Conservation (phyloP, 2,888 invertebrate genomes). For the Meganola albula region DNA sequence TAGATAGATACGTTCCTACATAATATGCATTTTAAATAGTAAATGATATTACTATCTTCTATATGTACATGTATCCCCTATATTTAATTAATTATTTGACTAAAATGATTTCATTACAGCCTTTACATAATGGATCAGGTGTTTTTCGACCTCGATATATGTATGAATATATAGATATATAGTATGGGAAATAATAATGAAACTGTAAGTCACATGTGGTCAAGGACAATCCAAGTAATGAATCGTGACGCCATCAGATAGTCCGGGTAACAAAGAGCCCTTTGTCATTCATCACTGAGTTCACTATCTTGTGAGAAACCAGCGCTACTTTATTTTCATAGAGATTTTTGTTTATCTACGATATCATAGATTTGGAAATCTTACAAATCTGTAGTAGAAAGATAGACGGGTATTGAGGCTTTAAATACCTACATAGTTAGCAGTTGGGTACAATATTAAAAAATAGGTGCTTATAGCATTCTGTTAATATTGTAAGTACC, state of each 20-base stretch:
- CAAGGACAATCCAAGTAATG: constrained; percentile 18
- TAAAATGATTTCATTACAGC: not conserved
- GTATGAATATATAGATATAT: constrained; percentile 1
- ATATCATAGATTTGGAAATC: too few relatives aligned
- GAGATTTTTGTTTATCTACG: too few relatives aligned
- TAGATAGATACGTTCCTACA: not conserved
- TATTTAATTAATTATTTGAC: not conserved
- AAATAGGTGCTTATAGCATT: too few relatives aligned
- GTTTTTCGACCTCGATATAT: constrained; percentile 7
- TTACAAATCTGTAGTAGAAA: too few relatives aligned
- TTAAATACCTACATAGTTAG: too few relatives aligned
- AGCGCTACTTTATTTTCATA: too few relatives aligned
- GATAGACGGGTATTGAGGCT: too few relatives aligned
- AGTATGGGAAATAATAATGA: constrained; percentile 8
- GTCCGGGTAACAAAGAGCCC: constrained; percentile 32
- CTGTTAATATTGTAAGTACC: too few relatives aligned
- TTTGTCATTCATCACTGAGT: constrained; percentile 26
- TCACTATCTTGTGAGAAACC: constrained; percentile 15
- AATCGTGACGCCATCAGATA: constrained; percentile 29
- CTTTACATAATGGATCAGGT: not conserved
- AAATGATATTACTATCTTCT: not conserved
- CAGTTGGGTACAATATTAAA: too few relatives aligned
- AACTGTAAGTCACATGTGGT: constrained; percentile 12
- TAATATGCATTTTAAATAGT: too few relatives aligned
- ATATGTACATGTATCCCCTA: too few relatives aligned